Percentiles rank a stretch among this genome's conserved stretches.
phyloP scores from a whole-genome alignment of 2,888 invertebrate genomes.

The Drosophila cognata region DNA sequence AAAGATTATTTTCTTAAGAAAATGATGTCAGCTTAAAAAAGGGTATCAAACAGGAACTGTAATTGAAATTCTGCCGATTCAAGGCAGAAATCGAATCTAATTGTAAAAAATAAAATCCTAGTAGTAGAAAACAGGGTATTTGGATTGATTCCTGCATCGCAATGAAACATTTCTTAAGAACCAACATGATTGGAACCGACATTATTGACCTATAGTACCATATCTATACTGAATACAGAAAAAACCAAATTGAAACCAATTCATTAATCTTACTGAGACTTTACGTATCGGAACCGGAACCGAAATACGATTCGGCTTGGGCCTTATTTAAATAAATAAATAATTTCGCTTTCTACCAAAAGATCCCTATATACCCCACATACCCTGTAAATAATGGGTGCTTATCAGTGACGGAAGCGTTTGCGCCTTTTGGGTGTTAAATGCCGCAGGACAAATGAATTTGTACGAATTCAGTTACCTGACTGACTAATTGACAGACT shows the following conservation, averaged over 20 bases:
- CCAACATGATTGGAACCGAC: too few relatives aligned
- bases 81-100: too few relatives aligned
- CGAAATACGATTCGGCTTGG: too few relatives aligned
- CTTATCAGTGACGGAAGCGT: conserved; percentile 69
- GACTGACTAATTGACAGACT: conserved; percentile 12
- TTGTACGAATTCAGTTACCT: conserved; percentile 59
- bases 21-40: too few relatives aligned
- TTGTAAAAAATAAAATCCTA: too few relatives aligned
- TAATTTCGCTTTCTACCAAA: fast-evolving
- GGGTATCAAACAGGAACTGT: too few relatives aligned
- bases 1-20: background rate
- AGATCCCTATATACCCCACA: fast-evolving
- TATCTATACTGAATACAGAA: too few relatives aligned
- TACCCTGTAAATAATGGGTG: conserved; percentile 40
- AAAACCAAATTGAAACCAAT: too few relatives aligned
- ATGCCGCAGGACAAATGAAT: conserved; percentile 67
- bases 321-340: background rate
- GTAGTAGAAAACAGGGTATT: background rate
- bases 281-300: background rate
- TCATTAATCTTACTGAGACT: background rate
- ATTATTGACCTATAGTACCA: too few relatives aligned
- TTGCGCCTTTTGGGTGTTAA: conserved; percentile 64
- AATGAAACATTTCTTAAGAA: too few relatives aligned
- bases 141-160: too few relatives aligned
- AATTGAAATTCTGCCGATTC: too few relatives aligned